Percentiles rank a stretch among this genome's conserved stretches.
Evolutionary conservation across 2,888 invertebrate genomes (phyloP).

Genomic region (Hofmannophila pseudospretella): DNA sequence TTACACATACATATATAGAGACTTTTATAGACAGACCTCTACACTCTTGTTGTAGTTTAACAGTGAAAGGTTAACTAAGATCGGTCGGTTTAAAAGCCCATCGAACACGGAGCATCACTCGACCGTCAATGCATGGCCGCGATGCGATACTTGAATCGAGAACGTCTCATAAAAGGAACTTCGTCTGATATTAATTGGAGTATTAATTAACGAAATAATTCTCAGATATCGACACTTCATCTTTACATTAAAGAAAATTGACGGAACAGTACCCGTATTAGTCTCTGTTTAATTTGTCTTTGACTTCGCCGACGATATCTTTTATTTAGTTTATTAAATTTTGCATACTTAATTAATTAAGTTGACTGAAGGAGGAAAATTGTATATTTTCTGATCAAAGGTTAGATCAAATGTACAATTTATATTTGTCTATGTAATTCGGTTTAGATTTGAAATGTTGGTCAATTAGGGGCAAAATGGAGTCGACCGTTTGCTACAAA

Average conservation of each 20-base stretch:
- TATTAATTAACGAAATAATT: background rate
- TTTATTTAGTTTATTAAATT: too few species aligned
- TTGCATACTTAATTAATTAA: too few species aligned
- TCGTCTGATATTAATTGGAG: background rate
- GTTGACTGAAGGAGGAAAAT: too few species aligned
- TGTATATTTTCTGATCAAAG: too few species aligned
- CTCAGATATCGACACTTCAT: background rate
- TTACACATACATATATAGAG: slow-evolving; percentile 27
- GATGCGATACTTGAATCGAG: slow-evolving; percentile 15
- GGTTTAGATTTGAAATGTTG: too few species aligned
- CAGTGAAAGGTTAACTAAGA: slow-evolving; percentile 15
- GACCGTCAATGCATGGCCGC: slow-evolving; percentile 39
- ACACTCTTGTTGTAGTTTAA: slow-evolving; percentile 10
- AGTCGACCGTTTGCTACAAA: too few species aligned
- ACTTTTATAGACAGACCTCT: slow-evolving; percentile 15
- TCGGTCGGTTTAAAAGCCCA: slow-evolving; percentile 35
- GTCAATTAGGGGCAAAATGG: too few species aligned
- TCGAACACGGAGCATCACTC: slow-evolving; percentile 46
- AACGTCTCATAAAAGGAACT: background rate
- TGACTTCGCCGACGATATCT: background rate
- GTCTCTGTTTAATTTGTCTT: background rate
- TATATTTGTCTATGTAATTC: too few species aligned
- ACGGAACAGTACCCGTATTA: slow-evolving; percentile 1
- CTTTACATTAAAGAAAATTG: background rate
- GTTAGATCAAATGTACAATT: too few species aligned